These are phyloP conservation scores for Nomada goodeniana DNA, from an alignment of 2,888 invertebrate species.

Conservation along the genomic window DNA sequence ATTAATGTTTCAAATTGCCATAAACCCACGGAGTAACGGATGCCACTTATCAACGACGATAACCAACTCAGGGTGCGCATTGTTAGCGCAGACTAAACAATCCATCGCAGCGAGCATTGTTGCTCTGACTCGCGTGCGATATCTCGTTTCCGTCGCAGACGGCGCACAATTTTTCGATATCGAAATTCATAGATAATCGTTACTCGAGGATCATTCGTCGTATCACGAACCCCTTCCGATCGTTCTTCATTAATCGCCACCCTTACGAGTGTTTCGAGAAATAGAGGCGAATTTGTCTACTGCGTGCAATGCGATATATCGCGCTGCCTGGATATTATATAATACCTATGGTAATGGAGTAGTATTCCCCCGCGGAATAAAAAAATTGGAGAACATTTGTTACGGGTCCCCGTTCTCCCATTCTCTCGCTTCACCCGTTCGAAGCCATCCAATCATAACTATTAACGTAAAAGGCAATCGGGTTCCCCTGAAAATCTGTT, in stretches of 20 bases:
- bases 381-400: neutral
- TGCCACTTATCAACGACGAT: slow-evolving; percentile 80
- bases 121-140: neutral
- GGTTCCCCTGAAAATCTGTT: slow-evolving; percentile 43
- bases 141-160: neutral
- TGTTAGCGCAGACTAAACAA: slow-evolving; percentile 48
- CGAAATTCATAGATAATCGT: neutral
- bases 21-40: slow-evolving; percentile 78
- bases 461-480: slow-evolving; percentile 45
- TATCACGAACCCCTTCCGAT: too few species aligned
- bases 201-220: neutral
- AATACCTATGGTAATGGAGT: neutral
- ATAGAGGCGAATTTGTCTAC: too few species aligned
- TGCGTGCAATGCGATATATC: too few species aligned
- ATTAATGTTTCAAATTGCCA: slow-evolving; percentile 83
- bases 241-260: too few species aligned
- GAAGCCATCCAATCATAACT: neutral
- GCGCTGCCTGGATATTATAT: neutral
- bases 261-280: too few species aligned
- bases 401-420: neutral
- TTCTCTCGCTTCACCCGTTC: neutral
- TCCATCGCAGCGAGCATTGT: slow-evolving; percentile 42
- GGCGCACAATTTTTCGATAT: slow-evolving; percentile 12
- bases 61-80: slow-evolving; percentile 66
- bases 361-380: neutral